phyloP scores from a whole-genome alignment of 2,888 invertebrate species.

The Galeopsomyia nigrocyanea region DNA sequence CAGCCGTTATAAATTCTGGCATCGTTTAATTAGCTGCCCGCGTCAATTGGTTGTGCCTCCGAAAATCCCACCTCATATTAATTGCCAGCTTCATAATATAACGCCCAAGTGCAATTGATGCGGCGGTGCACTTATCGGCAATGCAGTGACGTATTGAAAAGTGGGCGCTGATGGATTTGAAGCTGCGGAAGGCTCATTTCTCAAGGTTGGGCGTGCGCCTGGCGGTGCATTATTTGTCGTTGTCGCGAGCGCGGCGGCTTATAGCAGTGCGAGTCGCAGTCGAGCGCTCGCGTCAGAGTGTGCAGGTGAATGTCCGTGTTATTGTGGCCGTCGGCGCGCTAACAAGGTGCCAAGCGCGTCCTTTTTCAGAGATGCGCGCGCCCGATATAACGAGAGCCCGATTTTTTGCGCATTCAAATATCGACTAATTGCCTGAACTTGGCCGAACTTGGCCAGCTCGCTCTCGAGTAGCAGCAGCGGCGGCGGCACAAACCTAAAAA shows the following conservation, averaged over 20 bases:
- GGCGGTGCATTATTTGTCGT: conserved; percentile 61
- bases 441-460: too few relatives aligned
- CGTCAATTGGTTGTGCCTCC: neutral
- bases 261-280: too few relatives aligned
- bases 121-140: too few relatives aligned
- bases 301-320: conserved; percentile 65
- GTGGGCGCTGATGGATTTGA: too few relatives aligned
- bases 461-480: too few relatives aligned
- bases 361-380: conserved; percentile 57
- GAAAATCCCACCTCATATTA: too few relatives aligned
- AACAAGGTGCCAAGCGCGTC: conserved; percentile 66
- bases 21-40: conserved; percentile 67
- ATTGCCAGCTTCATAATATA: too few relatives aligned
- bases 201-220: conserved; percentile 22
- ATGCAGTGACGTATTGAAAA: too few relatives aligned
- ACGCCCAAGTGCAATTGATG: too few relatives aligned
- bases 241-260: conserved; percentile 1
- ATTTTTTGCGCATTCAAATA: conserved; percentile 69
- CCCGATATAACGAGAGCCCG: conserved; percentile 60
- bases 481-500: too few relatives aligned
- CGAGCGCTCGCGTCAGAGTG: neutral
- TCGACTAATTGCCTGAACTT: conserved; percentile 67
- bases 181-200: neutral
- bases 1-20: conserved; percentile 67
- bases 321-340: conserved; percentile 64